Evolutionary conservation across 2,113 vertebrate genomes (phyloP).

Genomic region (Strix aluco): DNA sequence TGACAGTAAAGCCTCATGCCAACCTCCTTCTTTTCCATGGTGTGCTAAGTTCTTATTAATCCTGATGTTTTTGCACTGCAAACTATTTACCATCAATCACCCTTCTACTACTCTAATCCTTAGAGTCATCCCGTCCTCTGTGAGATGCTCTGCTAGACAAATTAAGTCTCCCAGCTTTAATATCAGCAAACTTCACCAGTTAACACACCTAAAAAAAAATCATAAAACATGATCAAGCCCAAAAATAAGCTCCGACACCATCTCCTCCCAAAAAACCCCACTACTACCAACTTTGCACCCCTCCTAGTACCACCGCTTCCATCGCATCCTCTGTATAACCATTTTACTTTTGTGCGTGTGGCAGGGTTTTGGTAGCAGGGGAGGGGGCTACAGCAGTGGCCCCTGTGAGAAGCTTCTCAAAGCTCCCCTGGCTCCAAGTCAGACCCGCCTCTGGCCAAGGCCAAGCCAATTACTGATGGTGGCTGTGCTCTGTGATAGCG

Average conservation of each 20-base stretch:
- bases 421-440: no score
- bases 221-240: not conserved
- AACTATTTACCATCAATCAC: not conserved
- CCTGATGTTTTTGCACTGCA: not conserved
- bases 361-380: no score
- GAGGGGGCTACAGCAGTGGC: no score
- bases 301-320: not conserved
- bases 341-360: no score
- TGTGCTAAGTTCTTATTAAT: not conserved
- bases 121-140: not conserved
- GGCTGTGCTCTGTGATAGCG: no score
- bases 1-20: not conserved
- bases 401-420: no score
- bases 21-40: not conserved
- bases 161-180: not conserved
- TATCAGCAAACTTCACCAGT: not conserved
- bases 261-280: not conserved
- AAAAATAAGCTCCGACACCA: not conserved
- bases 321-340: not conserved
- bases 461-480: no score
- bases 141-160: not conserved
- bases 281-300: not conserved
- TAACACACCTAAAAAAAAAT: not conserved
- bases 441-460: no score
- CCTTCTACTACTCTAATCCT: not conserved